phyloP scores from a whole-genome alignment of 2,888 invertebrate species.

The Microctonus aethiopoides region DNA sequence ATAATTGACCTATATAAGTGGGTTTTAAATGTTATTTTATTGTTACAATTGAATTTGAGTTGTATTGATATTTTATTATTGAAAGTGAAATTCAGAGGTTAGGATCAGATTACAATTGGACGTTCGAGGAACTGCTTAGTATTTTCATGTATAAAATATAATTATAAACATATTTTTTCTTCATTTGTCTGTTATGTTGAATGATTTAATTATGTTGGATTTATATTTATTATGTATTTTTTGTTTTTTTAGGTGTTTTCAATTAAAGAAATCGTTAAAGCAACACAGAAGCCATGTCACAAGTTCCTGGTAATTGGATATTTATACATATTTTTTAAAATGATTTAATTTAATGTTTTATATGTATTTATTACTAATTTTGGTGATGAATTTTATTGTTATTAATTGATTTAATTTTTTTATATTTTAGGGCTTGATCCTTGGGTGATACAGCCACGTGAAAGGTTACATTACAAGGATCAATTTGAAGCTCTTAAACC shows the following conservation, averaged over 20 bases:
- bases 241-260: conserved; percentile 39
- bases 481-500: conserved; percentile 93
- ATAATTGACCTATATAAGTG: conserved; percentile 18
- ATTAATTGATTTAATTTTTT: too few species aligned
- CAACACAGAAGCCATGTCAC: conserved; percentile 51
- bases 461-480: conserved; percentile 87
- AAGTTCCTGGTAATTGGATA: conserved; percentile 47
- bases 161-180: too few species aligned
- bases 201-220: neutral
- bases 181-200: conserved; percentile 2
- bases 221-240: neutral
- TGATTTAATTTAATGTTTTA: neutral
- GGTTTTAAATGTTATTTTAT: neutral
- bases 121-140: neutral
- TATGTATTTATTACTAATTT: neutral
- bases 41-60: neutral
- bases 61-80: neutral
- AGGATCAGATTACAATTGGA: neutral
- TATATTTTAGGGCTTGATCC: conserved; percentile 79
- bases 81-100: conserved; percentile 18
- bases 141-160: conserved; percentile 19
- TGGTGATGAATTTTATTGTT: neutral
- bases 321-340: neutral
- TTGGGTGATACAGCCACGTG: conserved; percentile 89
- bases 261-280: conserved; percentile 41